Evolutionary conservation across 2,888 invertebrate species (phyloP), one percentile per base, ranked within the genome.

Genomic region (Nebria salina): DNA sequence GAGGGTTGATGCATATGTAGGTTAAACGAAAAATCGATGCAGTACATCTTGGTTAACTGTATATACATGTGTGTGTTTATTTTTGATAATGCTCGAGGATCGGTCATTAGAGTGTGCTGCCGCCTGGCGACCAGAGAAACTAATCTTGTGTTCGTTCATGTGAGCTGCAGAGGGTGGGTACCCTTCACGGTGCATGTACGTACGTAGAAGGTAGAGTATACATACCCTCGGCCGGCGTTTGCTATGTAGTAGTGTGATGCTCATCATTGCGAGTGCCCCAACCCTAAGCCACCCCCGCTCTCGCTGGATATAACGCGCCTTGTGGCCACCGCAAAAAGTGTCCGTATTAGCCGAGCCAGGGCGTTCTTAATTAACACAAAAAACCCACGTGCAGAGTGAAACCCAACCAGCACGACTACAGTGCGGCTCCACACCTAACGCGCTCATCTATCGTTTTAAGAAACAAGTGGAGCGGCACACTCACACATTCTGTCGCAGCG

Each of bases 301-400:
- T 8, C 8, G 54, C 13, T 13, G 7, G 54, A 54, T 2, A 54
- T 2, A 11, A 8, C 54, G 54, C 54, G 54, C 54, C 54, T 54
- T 54, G 54, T 54, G 54, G 54, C 54, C 54, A 70, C 85, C 84
- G 86, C 87, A 88, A 88, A 88, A 88, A 88, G 54, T 75, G 75
- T 87, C 85, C 85, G 86, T 88, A 88, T 88, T 87, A 88, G 87
- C 87, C 85, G 75, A 65, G 75, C 80, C 79, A 42, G 68, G 74
- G 84, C 86, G 87, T 86, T 86, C 88, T 87, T 88, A 88, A 88
- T 88, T 88, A 88, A 88, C 86, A 86, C 88, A 88, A 88, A 88
- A 88, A 88, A 87, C 86, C 83, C 83, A 83, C 80, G 80, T 80
- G 80, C 70, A 72, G 83, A 83, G 82, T 79, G 83, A 83, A 83